Evolutionary conservation across 2,113 vertebrate species (phyloP).

Genomic region (Leptobrachium ailaonicum): DNA sequence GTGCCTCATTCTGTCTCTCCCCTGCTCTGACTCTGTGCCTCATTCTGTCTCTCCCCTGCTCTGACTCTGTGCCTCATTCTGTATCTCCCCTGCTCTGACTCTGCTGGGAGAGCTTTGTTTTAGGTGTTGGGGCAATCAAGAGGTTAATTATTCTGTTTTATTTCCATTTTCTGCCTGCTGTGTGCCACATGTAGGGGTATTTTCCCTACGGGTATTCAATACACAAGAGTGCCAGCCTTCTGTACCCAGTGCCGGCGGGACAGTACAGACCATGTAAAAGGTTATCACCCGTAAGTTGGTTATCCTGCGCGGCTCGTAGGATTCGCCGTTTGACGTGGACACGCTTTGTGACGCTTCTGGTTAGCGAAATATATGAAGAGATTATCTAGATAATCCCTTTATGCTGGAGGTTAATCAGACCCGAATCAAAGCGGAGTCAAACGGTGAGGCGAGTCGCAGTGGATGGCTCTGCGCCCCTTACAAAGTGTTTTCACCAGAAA

Average conservation of each 20-base stretch:
- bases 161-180: constrained; percentile 55
- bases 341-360: constrained; percentile 19
- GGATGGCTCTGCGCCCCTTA: constrained; percentile 4
- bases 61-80: too few relatives aligned
- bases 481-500: constrained; percentile 20
- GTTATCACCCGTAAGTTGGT: constrained; percentile 66
- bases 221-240: constrained; percentile 67
- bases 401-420: background rate
- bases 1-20: too few relatives aligned
- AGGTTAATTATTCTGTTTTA: too few relatives aligned
- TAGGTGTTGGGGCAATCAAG: too few relatives aligned
- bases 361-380: background rate
- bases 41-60: too few relatives aligned
- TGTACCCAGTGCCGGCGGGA: constrained; percentile 61
- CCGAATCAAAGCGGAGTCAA: constrained; percentile 11
- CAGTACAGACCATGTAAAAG: constrained; percentile 68
- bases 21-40: too few relatives aligned
- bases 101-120: too few relatives aligned
- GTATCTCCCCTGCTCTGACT: too few relatives aligned
- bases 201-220: constrained; percentile 68
- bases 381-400: background rate
- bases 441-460: background rate
- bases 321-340: constrained; percentile 30
- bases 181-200: constrained; percentile 68
- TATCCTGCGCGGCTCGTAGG: constrained; percentile 49